Conservation (phyloP, 1,140 invertebrate genomes). For the Cotesia glomerata region DNA sequence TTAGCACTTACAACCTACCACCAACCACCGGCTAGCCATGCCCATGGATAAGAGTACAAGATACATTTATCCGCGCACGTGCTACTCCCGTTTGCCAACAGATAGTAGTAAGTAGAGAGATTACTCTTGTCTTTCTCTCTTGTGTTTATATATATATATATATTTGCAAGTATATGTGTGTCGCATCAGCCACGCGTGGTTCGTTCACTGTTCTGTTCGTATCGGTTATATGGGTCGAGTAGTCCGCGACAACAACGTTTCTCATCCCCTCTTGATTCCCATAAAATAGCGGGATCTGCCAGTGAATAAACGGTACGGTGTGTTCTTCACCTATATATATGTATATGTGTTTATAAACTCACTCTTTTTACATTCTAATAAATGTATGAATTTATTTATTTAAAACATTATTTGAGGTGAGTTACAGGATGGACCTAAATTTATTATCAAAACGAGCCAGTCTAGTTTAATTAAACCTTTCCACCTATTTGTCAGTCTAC, state of each 20-base stretch:
- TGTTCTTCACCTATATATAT: slow-evolving; percentile 20
- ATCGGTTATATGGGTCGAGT: slow-evolving; percentile 27
- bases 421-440: too few species aligned
- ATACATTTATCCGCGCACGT: not conserved
- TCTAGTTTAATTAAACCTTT: too few species aligned
- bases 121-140: not conserved
- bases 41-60: not conserved
- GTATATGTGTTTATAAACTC: too few species aligned
- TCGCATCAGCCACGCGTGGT: slow-evolving; percentile 23
- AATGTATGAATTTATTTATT: not conserved
- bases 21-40: not conserved
- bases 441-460: too few species aligned
- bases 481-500: too few species aligned
- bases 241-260: slow-evolving; percentile 26
- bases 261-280: slow-evolving; percentile 24
- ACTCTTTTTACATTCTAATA: not conserved
- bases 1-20: not conserved
- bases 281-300: slow-evolving; percentile 26
- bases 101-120: too few species aligned
- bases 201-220: too few species aligned
- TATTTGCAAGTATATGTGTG: slow-evolving; percentile 4
- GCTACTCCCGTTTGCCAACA: slow-evolving; percentile 11
- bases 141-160: slow-evolving; percentile 1
- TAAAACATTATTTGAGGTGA: not conserved
- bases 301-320: slow-evolving; percentile 24